These are phyloP conservation scores for Solenopsis fugax DNA, from an alignment of 1,140 invertebrate species.

Conservation along the genomic window DNA sequence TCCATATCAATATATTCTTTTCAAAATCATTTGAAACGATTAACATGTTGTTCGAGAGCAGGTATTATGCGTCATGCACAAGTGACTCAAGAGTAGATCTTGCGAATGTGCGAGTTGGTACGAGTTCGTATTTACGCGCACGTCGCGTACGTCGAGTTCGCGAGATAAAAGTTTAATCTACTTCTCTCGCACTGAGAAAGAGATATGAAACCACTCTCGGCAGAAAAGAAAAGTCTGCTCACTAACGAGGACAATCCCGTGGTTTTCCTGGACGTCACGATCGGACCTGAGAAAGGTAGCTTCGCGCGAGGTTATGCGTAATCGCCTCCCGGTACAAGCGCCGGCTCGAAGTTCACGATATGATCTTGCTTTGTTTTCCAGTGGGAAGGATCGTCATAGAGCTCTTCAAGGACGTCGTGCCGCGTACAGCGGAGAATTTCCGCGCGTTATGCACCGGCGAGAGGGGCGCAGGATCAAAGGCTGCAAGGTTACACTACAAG, in stretches of 20 bases:
- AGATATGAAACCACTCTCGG: constrained; percentile 68
- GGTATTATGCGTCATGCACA: neutral
- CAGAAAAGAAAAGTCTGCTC: neutral
- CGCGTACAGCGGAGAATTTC: constrained; percentile 97
- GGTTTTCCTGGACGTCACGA: constrained; percentile 90
- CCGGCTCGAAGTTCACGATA: neutral
- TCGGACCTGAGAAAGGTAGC: constrained; percentile 88
- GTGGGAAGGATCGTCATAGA: constrained; percentile 94
- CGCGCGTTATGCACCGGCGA: constrained; percentile 95
- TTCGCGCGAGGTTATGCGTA: constrained; percentile 32
- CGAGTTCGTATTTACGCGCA: neutral
- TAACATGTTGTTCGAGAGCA: neutral
- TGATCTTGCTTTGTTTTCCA: constrained; percentile 82
- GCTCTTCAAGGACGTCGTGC: constrained; percentile 94
- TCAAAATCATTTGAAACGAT: neutral
- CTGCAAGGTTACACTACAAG: constrained; percentile 92
- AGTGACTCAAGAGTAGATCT: no score
- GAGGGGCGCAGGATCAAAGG: constrained; percentile 90
- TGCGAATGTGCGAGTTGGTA: no score
- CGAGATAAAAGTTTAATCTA: neutral
- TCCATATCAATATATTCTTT: neutral
- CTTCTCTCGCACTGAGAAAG: neutral
- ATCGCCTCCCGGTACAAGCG: neutral
- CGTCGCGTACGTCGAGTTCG: neutral
- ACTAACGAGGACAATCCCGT: constrained; percentile 85